Evolutionary conservation across 2,797 vertebrate species (phyloP).

Genomic region (Furcifer pardalis): DNA sequence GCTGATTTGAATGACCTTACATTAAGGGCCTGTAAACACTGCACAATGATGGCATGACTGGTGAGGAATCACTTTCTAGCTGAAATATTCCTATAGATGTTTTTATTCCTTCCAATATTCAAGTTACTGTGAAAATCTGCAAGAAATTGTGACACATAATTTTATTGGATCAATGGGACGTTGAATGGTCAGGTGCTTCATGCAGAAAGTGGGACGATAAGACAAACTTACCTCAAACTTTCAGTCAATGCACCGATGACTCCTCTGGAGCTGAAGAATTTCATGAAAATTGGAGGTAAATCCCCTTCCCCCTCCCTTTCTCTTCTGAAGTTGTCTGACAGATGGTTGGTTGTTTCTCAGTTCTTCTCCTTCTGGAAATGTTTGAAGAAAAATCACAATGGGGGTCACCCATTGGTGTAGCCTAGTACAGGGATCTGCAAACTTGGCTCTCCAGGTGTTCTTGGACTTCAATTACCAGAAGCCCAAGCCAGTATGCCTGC

Average conservation of each 20-base stretch:
- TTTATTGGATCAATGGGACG: slow-evolving; percentile 20
- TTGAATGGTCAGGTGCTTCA: slow-evolving; percentile 23
- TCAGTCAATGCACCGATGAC: slow-evolving; percentile 17
- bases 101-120: neutral
- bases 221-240: neutral
- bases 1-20: no score
- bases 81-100: neutral
- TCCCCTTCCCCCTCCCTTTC: neutral
- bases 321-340: neutral
- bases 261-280: slow-evolving; percentile 2
- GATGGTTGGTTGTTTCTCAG: neutral
- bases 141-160: neutral
- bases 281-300: neutral
- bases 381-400: no score
- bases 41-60: neutral
- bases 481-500: no score
- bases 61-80: neutral
- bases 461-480: no score
- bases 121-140: neutral
- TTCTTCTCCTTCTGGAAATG: neutral
- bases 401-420: no score
- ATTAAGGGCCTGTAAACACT: neutral
- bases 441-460: no score
- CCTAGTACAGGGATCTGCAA: no score
- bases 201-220: slow-evolving; percentile 19